Evolutionary conservation across 2,113 vertebrate species (phyloP), one percentile per base, ranked within the genome.

Genomic region (Rutilus rutilus): DNA sequence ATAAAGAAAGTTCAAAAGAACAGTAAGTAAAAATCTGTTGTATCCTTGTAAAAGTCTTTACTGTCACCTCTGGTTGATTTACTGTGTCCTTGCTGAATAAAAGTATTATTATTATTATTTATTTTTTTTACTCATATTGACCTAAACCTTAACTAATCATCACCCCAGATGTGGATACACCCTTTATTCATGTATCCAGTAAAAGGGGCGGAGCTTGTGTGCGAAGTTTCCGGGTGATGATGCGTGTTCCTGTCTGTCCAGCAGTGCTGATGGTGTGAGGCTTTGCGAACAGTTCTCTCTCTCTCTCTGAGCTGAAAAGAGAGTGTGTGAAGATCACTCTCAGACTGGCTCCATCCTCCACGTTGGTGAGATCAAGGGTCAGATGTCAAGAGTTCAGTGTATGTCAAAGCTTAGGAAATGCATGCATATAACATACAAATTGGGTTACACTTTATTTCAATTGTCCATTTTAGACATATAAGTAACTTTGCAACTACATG

Each of bases 181-280:
- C 19, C 5, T 17, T 74, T 42, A 9, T n/a, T 5, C 23, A 4
- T 45, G 21, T 69, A 15, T 21, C 67, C 30, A 9, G 33, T 52
- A 52, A 17, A 14, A 52, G 50, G 15, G 50, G 50, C 19, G 47
- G 27, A 54, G 62, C 89, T 85, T 91, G 98, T 97, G 92, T 95
- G 89, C 96, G 94, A 10, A 99, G 94, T 80, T 97, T 99, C 98
- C 98, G 99, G 88, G 99, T 97, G 86, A 99, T 97, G 88, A 99
- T 97, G 81, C 96, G 94, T 23, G 98, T 97, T 88, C 97, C 98
- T 11, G 96, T 97, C 86, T 86, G 33, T 45, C 77, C 86, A 2
- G 80, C 17, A 2, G 87, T 52, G 12, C 3, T 85, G 84, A 99
- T 96, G 69, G 95, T 93, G 25, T 93, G 83, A n/a, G 99, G 92